A percentile compares a stretch with the other conserved stretches of the same genome.
Evolutionary conservation across 2,113 vertebrate species (phyloP).

Genomic region (Chrysemys picta): DNA sequence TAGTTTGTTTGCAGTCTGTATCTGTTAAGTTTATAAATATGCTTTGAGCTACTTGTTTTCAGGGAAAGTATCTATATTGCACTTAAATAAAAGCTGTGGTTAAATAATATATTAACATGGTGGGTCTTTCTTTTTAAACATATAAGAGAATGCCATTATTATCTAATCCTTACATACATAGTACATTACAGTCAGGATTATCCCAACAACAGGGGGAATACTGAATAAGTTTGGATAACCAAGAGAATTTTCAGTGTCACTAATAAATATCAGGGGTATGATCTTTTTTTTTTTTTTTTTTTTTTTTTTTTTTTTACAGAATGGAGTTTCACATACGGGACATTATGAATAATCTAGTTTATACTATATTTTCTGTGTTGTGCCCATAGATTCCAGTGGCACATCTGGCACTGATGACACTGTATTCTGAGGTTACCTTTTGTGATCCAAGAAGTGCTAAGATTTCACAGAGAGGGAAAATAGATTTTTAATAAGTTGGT

Average conservation of each 20-base stretch:
- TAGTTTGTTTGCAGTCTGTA: conserved; percentile 8
- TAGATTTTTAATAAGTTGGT: background rate
- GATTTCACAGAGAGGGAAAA: background rate
- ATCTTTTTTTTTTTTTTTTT: background rate
- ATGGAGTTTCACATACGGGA: background rate
- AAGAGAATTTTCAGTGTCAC: background rate
- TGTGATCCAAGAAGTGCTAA: background rate
- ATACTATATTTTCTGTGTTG: background rate
- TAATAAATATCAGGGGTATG: background rate
- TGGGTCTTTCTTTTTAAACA: background rate
- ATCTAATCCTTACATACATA: background rate
- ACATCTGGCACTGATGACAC: background rate
- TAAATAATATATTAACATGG: background rate
- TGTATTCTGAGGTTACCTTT: background rate
- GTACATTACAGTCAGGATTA: background rate
- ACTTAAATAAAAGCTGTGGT: conserved; percentile 56
- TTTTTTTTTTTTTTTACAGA: background rate
- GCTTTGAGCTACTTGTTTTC: conserved; percentile 49
- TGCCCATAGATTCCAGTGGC: background rate
- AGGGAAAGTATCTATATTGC: conserved; percentile 30
- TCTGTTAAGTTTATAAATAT: conserved; percentile 34
- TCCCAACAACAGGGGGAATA: background rate
- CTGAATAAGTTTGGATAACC: background rate
- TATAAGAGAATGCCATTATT: background rate
- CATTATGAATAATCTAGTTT: background rate